Base-by-base conservation (phyloP, 2,797 vertebrate species). In the Pipistrellus pipistrellus region DNA sequence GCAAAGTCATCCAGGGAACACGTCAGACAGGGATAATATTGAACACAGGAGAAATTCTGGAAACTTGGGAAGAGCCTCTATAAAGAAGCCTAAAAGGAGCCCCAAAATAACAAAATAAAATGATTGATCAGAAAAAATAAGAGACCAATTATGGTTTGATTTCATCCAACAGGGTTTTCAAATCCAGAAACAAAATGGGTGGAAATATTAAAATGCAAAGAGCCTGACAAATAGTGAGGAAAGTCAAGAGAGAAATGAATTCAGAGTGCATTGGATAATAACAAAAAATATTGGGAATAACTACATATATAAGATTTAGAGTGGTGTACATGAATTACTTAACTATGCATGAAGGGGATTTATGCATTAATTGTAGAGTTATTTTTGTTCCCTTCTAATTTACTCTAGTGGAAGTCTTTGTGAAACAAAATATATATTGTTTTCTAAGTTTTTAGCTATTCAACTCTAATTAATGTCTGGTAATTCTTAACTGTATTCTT, bases 51-150 rank as follows among this genome's bases (percentile, higher is more conserved):
- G 38, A 12, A 62, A 25, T 27, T 48, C 73, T 90, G 35, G n/a
- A 94, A 92, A 83, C 9, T 57, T 64, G 14, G 21, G 57, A 73
- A 85, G 25, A 76, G 0, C 27, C 23, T 10, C 57, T 68, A 3
- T 69, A 73, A 38, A 15, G 8, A 66, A 90, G 4, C 8, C n/a
- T 71, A 41, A 53, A 48, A 48, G 1, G 13, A 88, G 12, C 2
- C 32, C 38, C 6, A 30, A 62, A 95, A 69, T 53, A 88, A 88
- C 3, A 20, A 51, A 85, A 77, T 2, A 86, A 88, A 90, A 77
- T 64, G 6, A 75, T 17, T 78, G 6, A 7, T 78, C 55, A 93
- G 6, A 32, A 77, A 77, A 93, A 84, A 66, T 46, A 84, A 89
- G 4, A 1, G 30, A 25, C 6, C 1, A 57, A 10, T 78, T 75